Conservation (phyloP, 2,797 vertebrate genomes). For the Clarias laeviceps region DNA sequence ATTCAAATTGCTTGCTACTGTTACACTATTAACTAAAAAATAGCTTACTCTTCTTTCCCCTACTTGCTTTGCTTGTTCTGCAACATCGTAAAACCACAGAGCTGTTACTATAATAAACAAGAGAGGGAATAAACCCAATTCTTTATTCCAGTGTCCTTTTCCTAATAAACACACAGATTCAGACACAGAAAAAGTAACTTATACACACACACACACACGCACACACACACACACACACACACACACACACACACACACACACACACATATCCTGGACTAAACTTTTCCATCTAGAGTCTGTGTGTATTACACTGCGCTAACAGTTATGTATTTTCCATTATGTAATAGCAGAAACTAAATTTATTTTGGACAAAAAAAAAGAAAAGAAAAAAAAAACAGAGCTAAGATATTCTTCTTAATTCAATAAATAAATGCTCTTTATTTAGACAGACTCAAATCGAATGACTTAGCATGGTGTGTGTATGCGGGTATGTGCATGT, state of each 20-base stretch:
- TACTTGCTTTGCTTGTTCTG: slow-evolving; percentile 42
- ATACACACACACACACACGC: slow-evolving; percentile 31
- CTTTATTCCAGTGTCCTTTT: slow-evolving; percentile 61
- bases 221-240: slow-evolving; percentile 28
- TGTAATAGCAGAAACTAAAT: slow-evolving; percentile 30
- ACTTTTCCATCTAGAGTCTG: slow-evolving; percentile 45
- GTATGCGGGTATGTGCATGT: no score
- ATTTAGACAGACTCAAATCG: background rate
- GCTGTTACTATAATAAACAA: slow-evolving; percentile 61
- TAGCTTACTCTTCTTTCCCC: slow-evolving; percentile 31
- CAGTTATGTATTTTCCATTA: slow-evolving; percentile 46
- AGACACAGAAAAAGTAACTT: background rate
- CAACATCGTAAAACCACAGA: slow-evolving; percentile 46
- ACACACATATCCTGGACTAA: slow-evolving; percentile 27
- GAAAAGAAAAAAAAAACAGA: background rate
- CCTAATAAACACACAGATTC: slow-evolving; percentile 52
- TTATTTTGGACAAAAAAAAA: slow-evolving; percentile 40
- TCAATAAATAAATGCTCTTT: background rate
- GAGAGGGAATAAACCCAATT: slow-evolving; percentile 68
- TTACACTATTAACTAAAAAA: slow-evolving; percentile 25
- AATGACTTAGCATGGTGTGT: background rate
- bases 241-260: slow-evolving; percentile 33
- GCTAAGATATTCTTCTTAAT: background rate
- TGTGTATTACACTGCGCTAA: slow-evolving; percentile 28
- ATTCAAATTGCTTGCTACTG: slow-evolving; percentile 12